Evolutionary conservation across 2,113 vertebrate species (phyloP).

Genomic region (Shinisaurus crocodilurus): DNA sequence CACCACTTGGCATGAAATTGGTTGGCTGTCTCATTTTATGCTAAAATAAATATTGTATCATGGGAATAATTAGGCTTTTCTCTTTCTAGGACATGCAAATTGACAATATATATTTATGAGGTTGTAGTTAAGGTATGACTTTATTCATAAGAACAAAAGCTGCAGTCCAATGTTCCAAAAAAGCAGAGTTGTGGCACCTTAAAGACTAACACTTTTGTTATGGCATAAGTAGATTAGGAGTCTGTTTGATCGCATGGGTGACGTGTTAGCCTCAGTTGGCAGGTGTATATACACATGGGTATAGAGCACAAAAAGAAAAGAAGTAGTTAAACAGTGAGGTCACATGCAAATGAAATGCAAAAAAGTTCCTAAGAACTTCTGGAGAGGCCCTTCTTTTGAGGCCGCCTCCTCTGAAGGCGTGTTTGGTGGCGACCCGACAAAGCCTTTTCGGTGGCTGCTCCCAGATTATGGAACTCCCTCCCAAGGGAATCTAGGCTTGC

Average conservation of each 20-base stretch:
- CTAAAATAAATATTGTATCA: not conserved
- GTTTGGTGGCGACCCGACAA: too few relatives aligned
- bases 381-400: too few relatives aligned
- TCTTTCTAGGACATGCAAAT: conserved; percentile 16
- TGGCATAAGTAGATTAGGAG: not conserved
- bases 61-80: conserved; percentile 34
- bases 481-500: too few relatives aligned
- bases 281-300: not conserved
- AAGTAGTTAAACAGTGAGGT: too few relatives aligned
- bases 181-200: not conserved
- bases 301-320: not conserved
- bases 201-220: not conserved
- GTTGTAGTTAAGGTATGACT: not conserved
- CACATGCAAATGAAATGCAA: not conserved
- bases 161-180: not conserved
- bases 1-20: not conserved
- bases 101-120: not conserved
- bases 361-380: not conserved
- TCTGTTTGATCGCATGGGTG: not conserved
- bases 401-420: too few relatives aligned
- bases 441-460: too few relatives aligned
- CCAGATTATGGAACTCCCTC: too few relatives aligned
- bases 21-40: not conserved
- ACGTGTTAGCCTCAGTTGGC: not conserved
- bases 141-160: not conserved